Evolutionary conservation across 2,797 vertebrate genomes (phyloP), one percentile per base, ranked within the genome.

Genomic region (Limnodromus scolopaceus): DNA sequence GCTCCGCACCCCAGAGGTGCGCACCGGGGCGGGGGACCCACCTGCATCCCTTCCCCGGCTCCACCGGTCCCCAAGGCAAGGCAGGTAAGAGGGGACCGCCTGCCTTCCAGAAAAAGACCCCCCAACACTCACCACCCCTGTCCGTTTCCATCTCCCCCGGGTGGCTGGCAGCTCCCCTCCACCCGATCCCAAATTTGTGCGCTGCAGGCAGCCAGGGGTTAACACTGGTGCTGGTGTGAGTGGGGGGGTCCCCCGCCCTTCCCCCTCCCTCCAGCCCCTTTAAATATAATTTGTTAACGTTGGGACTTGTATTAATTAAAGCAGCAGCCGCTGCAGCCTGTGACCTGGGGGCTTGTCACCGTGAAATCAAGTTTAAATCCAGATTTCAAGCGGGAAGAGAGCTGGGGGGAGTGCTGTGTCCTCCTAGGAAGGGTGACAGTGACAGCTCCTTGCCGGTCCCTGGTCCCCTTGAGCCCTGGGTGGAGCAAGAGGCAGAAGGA

Each of bases 301-400:
- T 94, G 89, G 92, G 92, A 97, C 95, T 95, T 96, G 95, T 96
- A 91, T 97, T 97, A 97, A 97, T 97, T 97, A 97, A 97, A 97
- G 94, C 95, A 92, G 97, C 96, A 97, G 94, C 96, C 92, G 90
- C 95, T 92, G 94, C 93, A 96, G 97, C 96, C 96, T 96, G 92
- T 97, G 96, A 97, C 97, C 97, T 72, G 97, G 92, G 96, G 97
- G 96, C 96, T 93, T 95, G 96, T 97, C 95, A 96, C 95, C 93
- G 87, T 96, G 97, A 97, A 97, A 97, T 97, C 96, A 87, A 95
- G 94, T 97, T 97, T 97, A 95, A 97, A 96, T 97, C 95, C 96
- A 93, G 85, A 97, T 94, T 95, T 92, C 92, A 83, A 93, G 82
- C 68, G 92, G 84, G 63, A 82, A 93, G 91, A 95, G 92, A 91